A percentile compares a stretch with the other conserved stretches of the same genome.
phyloP scores from a whole-genome alignment of 92 coral and sea anemone species.

The Anthopleura xanthogrammica region DNA sequence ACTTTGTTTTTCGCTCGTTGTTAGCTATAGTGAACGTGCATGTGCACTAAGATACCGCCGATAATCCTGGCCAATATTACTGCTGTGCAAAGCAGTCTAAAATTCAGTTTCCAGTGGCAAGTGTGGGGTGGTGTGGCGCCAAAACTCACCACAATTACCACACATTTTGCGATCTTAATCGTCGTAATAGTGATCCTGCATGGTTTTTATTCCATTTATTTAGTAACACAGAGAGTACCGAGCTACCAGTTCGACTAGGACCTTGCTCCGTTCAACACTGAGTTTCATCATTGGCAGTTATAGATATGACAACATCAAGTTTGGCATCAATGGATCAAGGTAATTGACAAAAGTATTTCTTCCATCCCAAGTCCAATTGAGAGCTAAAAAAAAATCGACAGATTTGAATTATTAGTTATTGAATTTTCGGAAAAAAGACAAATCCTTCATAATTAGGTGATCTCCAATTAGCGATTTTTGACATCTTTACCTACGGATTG shows the following conservation, averaged over 20 bases:
- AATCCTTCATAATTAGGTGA: not conserved
- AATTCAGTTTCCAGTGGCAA: too few relatives aligned
- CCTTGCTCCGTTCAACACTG: too few relatives aligned
- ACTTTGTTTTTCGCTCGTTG: too few relatives aligned
- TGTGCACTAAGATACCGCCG: too few relatives aligned
- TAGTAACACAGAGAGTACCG: too few relatives aligned
- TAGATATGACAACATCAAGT: not conserved
- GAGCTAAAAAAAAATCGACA: not conserved
- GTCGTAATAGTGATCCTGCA: not conserved
- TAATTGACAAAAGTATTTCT: not conserved
- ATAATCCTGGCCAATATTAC: too few relatives aligned
- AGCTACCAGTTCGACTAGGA: too few relatives aligned
- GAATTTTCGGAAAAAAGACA: not conserved
- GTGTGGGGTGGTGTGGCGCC: too few relatives aligned
- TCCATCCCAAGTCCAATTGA: not conserved
- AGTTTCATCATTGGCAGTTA: not conserved
- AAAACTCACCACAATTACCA: not conserved
- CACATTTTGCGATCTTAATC: not conserved
- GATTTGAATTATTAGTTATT: not conserved
- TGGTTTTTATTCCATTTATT: not conserved
- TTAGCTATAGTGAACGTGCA: too few relatives aligned
- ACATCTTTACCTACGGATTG: not conserved
- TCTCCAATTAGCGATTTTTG: conserved; percentile 3
- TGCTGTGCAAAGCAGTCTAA: too few relatives aligned
- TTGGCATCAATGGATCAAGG: not conserved